Evolutionary conservation across 2,888 invertebrate species (phyloP), one percentile per base, ranked within the genome.

Genomic region (Cryptocephalus moraei): DNA sequence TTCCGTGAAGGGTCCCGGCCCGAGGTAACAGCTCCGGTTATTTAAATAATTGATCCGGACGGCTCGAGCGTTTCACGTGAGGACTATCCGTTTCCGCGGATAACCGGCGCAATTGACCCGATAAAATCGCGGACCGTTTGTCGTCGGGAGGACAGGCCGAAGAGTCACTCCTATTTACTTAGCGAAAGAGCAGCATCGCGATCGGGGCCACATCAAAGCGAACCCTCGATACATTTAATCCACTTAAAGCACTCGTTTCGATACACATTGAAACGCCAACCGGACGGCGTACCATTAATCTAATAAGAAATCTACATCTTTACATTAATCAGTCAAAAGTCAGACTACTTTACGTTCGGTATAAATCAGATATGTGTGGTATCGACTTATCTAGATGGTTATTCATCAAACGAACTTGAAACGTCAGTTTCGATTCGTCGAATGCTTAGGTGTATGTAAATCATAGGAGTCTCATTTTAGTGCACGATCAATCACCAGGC

Each of bases 261-360:
- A 22, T 22, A 31, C 42, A 32, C 46, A 43, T 39, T 32, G 39
- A 47, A 43, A 43, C 36, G 22, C 22, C 6, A 22, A 22, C 22
- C 22, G 22, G 6, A 22, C 22, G 22, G 44, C 42, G 43, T 44
- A 44, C 32, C 45, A 51, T 49, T 48, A 47, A 52, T 54, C 52
- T 50, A 50, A 49, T 51, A 54, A 52, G 49, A 52, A 49, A 53
- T 53, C 54, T 51, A 45, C 51, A 49, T 55, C 45, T 38, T 45
- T 45, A 46, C 51, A 50, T 55, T 53, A 54, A 56, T 57, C 57
- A 57, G 55, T 53, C 55, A 54, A 50, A 54, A 56, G 53, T 58
- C 56, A 49, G 45, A 46, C 48, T 53, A 45, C 49, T 45, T 49
- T 51, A 45, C 48, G 42, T 53, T 49, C 31, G 46, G 51, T 49